Conservation (phyloP, 2,888 invertebrate genomes). For the Cataglyphis altisquamis region DNA sequence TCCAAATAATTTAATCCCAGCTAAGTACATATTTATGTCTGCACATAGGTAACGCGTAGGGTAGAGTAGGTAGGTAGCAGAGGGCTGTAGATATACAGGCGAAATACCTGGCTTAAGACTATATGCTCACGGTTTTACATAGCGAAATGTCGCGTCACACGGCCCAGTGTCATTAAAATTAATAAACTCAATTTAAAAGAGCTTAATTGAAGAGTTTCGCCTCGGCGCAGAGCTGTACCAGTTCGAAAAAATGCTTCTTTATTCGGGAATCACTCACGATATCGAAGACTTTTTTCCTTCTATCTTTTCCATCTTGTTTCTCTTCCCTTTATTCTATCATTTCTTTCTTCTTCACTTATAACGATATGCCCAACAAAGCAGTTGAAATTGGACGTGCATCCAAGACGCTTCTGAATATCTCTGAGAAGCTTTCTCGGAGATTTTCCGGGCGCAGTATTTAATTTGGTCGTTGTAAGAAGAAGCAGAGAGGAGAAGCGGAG, state of each 20-base stretch:
- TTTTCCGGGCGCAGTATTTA: constrained; percentile 76
- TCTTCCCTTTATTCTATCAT: constrained; percentile 30
- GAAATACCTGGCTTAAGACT: constrained; percentile 63
- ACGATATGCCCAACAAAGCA: constrained; percentile 61
- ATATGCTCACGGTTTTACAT: constrained; percentile 49
- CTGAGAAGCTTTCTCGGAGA: constrained; percentile 67
- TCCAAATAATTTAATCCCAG: constrained; percentile 79
- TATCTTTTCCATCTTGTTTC: constrained; percentile 39
- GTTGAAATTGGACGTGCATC: constrained; percentile 76
- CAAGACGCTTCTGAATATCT: constrained; percentile 74
- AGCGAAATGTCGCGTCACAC: constrained; percentile 42
- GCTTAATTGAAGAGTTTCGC: constrained; percentile 66
- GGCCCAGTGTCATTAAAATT: constrained; percentile 65
- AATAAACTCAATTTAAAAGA: constrained; percentile 68
- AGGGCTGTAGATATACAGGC: constrained; percentile 60
- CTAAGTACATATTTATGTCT: constrained; percentile 80
- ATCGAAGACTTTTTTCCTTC: constrained; percentile 46
- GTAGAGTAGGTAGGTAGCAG: constrained; percentile 27
- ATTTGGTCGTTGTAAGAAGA: constrained; percentile 76
- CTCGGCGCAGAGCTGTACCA: not conserved
- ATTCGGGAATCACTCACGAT: constrained; percentile 19
- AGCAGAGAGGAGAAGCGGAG: constrained; percentile 48
- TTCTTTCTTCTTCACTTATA: constrained; percentile 27
- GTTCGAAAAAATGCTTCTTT: not conserved
- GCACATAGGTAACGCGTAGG: constrained; percentile 63